A percentile compares a stretch with the other conserved stretches of the same genome.
Conservation (phyloP, 2,888 invertebrate genomes). For the Thera britannica region DNA sequence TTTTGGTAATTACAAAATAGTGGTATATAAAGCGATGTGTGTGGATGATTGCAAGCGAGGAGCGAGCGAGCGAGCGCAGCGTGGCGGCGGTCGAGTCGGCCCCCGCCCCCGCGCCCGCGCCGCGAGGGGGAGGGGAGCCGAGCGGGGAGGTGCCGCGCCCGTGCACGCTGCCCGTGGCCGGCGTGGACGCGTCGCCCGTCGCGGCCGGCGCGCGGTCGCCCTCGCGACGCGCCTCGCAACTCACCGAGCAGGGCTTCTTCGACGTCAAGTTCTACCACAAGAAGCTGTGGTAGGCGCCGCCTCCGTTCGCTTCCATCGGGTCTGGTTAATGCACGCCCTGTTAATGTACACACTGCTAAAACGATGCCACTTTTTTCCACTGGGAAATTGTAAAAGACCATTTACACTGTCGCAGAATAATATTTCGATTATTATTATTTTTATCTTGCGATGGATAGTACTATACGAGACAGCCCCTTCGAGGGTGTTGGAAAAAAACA, state of each 20-base stretch:
- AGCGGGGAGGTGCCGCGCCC: slow-evolving; percentile 8
- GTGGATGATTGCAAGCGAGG: slow-evolving; percentile 25
- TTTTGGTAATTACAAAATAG: background rate
- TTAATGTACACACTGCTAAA: too few species aligned
- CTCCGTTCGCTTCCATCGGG: background rate
- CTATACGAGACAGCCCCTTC: too few species aligned
- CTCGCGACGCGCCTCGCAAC: slow-evolving; percentile 68
- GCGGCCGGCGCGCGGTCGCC: slow-evolving; percentile 42
- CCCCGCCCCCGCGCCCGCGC: slow-evolving; percentile 1
- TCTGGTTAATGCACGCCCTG: too few species aligned
- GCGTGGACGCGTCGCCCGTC: slow-evolving; percentile 32
- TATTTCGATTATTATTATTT: too few species aligned
- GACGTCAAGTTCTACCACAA: slow-evolving; percentile 92
- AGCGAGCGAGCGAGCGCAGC: background rate
- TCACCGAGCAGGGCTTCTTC: slow-evolving; percentile 88
- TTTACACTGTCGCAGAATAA: too few species aligned
- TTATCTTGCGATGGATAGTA: too few species aligned
- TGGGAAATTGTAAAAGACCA: too few species aligned
- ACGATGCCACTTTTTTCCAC: too few species aligned
- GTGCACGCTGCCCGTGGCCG: slow-evolving; percentile 21
- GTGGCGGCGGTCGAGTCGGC: slow-evolving; percentile 7
- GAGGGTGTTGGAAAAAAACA: too few species aligned
- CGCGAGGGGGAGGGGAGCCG: slow-evolving; percentile 11
- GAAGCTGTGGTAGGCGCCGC: slow-evolving; percentile 87
- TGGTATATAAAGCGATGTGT: slow-evolving; percentile 6